Evolutionary conservation across 2,113 vertebrate genomes (phyloP).

Genomic region (Equus przewalskii): DNA sequence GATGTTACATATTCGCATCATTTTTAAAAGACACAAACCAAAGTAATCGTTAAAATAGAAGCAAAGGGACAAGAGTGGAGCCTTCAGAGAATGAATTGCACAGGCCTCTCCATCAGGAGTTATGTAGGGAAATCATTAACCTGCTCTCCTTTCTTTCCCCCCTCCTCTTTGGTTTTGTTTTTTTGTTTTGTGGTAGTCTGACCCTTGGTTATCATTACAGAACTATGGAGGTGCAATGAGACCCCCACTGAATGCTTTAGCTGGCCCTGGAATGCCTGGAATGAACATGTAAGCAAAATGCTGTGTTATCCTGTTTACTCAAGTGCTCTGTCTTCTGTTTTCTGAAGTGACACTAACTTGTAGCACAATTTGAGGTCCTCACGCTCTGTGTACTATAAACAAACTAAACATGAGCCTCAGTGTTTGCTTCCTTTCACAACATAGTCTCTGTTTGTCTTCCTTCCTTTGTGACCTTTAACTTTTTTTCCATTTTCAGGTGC

Average conservation of each 20-base stretch:
- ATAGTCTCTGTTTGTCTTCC: conserved; percentile 32
- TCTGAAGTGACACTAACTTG: conserved; percentile 31
- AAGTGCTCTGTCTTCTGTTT: conserved; percentile 56
- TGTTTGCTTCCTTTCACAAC: conserved; percentile 40
- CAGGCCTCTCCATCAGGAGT: conserved; percentile 86
- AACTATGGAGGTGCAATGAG: conserved; percentile 99
- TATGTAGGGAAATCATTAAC: conserved; percentile 90
- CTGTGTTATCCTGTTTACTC: conserved; percentile 65
- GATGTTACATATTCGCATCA: neutral
- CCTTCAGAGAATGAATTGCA: conserved; percentile 85
- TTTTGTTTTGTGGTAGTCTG: conserved; percentile 94
- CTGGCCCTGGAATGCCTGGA: conserved; percentile 97
- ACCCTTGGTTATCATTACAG: conserved; percentile 94
- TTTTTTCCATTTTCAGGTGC: conserved; percentile 52
- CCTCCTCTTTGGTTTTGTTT: conserved; percentile 92
- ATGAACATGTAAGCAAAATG: conserved; percentile 96
- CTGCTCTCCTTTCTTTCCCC: conserved; percentile 92
- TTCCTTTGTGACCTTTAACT: neutral
- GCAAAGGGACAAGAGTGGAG: conserved; percentile 83
- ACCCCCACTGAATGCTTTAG: conserved; percentile 98
- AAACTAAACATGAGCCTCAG: neutral
- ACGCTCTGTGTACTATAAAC: neutral
- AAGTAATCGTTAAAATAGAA: conserved; percentile 73
- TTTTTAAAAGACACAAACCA: conserved; percentile 60
- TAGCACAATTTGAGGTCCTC: neutral